A percentile compares a stretch with the other conserved stretches of the same genome.
phyloP scores from a whole-genome alignment of 2,888 invertebrate genomes.

The Acheta domesticus region DNA sequence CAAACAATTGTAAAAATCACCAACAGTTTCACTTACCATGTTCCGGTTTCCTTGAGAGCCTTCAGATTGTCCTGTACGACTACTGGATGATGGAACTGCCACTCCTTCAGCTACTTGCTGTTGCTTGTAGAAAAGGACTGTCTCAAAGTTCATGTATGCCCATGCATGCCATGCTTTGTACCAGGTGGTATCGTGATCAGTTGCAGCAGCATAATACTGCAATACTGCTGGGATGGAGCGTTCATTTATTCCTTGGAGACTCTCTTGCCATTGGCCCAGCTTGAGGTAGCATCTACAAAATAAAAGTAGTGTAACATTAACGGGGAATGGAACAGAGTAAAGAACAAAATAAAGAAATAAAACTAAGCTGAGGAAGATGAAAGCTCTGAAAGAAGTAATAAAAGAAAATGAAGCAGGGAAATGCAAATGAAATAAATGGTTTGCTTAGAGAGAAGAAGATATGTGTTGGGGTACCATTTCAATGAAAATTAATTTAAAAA shows the following conservation, averaged over 20 bases:
- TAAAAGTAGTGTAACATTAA: not conserved
- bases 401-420: no score
- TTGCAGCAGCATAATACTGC: conserved; percentile 78
- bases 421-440: no score
- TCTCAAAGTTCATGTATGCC: conserved; percentile 98
- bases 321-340: not conserved
- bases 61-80: not conserved
- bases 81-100: not conserved
- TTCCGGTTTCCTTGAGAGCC: not conserved
- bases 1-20: no score
- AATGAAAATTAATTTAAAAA: no score
- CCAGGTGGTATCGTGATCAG: conserved; percentile 82
- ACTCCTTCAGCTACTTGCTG: conserved; percentile 42
- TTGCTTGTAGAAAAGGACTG: conserved; percentile 67
- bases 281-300: conserved; percentile 82
- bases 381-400: no score
- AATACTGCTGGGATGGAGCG: conserved; percentile 70
- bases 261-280: conserved; percentile 92
- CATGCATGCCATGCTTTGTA: conserved; percentile 98
- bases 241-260: conserved; percentile 75
- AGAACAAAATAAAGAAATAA: not conserved
- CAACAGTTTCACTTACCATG: not conserved
- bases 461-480: no score
- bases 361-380: not conserved
- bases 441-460: no score